Base-by-base conservation (phyloP, 2,888 invertebrate genomes). In the Nemoura dubitans region DNA sequence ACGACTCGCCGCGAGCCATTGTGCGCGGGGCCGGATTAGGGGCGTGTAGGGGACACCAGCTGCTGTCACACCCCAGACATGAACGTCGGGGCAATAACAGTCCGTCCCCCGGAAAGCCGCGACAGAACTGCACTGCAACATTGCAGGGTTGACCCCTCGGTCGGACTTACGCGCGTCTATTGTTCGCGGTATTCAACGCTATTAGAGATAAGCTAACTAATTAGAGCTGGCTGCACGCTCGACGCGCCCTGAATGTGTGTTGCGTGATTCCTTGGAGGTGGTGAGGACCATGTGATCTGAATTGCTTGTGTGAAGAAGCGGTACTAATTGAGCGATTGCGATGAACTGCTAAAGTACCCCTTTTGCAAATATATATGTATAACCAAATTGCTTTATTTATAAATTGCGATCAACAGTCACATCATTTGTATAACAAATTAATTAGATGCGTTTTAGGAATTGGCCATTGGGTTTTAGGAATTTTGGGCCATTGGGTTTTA, bases 41-140 rank as follows among this genome's bases (percentile, higher is more conserved):
- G 84, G 84, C 84, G 84, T 84, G 84, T 59, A 84, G 43, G 25
- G 21, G 84, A 59, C 25, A 84, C 84, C 84, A 84, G 84, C 84
- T 84, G 84, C 27, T 59, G 29, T 59, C 59, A 84, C 84, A 84
- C 84, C 84, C 84, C 84, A 76, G 29, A 59, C 43, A 84, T 84
- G n/a, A 84, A 29, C 21, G 6, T 7, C 83, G 83, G 83, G 83
- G 83, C 59, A 59, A 42, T 59, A 36, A 42, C 25, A 36, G 25
- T 36, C 82, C 21, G 10, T 36, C 36, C 42, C 83, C 42, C 43
- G 21, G 0, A 36, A 36, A 36, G 36, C 83, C 83, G 21, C 78
- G 78, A 29, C 78, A 26, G 21, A 16, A 6, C 36, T 36, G 36
- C 36, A 6, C 3, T 6, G 10, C 36, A 36, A 3, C 36, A 10